Percentiles rank a stretch among this genome's conserved stretches.
phyloP scores from a whole-genome alignment of 2,797 vertebrate species.

The Neomorphus geoffroyi region DNA sequence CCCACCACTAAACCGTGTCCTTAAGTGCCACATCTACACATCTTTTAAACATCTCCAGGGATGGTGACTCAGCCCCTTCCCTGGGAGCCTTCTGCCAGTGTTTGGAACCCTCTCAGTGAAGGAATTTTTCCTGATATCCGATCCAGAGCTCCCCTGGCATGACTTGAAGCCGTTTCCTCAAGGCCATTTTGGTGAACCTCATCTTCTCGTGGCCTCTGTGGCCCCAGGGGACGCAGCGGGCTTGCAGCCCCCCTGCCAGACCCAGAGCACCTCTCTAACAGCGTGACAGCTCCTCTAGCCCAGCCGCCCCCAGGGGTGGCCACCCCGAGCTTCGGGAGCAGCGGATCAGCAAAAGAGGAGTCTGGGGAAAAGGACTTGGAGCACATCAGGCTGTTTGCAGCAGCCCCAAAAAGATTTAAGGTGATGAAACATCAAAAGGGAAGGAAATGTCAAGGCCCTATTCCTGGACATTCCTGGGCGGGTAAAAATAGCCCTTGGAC shows the following conservation, averaged over 20 bases:
- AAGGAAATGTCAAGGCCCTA: conserved; percentile 43
- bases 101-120: not conserved
- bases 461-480: conserved; percentile 51
- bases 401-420: not conserved
- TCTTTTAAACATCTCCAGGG: not conserved
- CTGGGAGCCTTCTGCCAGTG: not conserved
- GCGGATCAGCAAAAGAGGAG: not conserved
- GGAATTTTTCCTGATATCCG: not conserved
- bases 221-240: not conserved
- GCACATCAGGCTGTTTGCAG: not conserved
- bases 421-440: conserved; percentile 27
- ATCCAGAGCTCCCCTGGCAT: not conserved
- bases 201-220: not conserved
- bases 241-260: not conserved
- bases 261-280: not conserved
- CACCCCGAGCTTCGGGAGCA: not conserved
- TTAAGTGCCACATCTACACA: accelerated
- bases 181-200: not conserved
- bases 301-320: not conserved
- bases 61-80: not conserved
- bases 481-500: conserved; percentile 64
- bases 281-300: not conserved
- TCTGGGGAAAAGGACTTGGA: not conserved
- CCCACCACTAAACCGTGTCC: not conserved
- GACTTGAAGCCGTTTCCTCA: not conserved